Conservation (phyloP, 2,888 invertebrate species). For the Adelognathus sp. region DNA sequence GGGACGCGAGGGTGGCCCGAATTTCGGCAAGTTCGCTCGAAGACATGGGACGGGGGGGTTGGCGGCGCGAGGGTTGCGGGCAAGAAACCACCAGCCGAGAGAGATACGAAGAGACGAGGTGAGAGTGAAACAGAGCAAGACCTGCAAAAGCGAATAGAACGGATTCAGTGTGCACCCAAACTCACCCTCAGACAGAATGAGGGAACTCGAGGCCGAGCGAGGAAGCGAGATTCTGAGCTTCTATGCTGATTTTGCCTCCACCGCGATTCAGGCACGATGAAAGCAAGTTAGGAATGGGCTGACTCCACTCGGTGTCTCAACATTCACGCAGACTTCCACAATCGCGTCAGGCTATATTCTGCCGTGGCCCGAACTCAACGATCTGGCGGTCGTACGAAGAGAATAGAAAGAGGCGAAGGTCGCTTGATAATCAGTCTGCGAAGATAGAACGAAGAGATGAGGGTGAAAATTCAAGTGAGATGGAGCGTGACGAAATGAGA, state of each 20-base stretch:
- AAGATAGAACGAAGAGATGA: neutral
- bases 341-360: conserved; percentile 23
- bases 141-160: conserved; percentile 41
- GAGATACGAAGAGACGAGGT: conserved; percentile 24
- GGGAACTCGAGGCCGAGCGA: conserved; percentile 28
- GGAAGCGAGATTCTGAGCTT: conserved; percentile 47
- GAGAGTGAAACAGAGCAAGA: conserved; percentile 16
- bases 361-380: conserved; percentile 17
- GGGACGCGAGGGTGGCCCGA: neutral
- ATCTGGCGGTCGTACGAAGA: neutral
- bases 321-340: conserved; percentile 42
- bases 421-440: neutral
- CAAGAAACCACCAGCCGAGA: conserved; percentile 34
- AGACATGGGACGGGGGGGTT: conserved; percentile 43
- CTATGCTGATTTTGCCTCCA: conserved; percentile 59
- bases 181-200: conserved; percentile 52
- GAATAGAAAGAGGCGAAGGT: conserved; percentile 8
- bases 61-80: conserved; percentile 26
- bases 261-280: conserved; percentile 35
- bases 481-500: neutral
- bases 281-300: conserved; percentile 37
- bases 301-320: conserved; percentile 43
- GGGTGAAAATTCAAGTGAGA: neutral
- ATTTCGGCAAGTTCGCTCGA: conserved; percentile 53
- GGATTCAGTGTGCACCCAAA: conserved; percentile 47